Evolutionary conservation across 2,113 vertebrate species (phyloP).

Genomic region (Pimephales promelas): DNA sequence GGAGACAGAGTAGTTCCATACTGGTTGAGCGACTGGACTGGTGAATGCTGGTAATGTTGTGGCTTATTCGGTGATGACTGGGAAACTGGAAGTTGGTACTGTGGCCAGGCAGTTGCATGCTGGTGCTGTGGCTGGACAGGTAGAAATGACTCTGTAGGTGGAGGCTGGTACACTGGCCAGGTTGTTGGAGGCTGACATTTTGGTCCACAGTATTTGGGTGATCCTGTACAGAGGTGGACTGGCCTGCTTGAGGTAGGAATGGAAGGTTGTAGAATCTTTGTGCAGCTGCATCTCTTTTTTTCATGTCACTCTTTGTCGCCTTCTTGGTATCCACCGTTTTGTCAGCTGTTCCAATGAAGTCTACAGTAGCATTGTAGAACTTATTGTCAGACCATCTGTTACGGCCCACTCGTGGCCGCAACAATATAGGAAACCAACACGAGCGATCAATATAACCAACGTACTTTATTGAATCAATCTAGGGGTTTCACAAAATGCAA

Average conservation of each 20-base stretch:
- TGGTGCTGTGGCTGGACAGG: slow-evolving; percentile 28
- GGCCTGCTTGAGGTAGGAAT: slow-evolving; percentile 31
- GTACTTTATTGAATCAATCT: too few relatives aligned
- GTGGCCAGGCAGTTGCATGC: slow-evolving; percentile 25
- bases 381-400: slow-evolving; percentile 47
- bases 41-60: slow-evolving; percentile 23
- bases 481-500: too few relatives aligned
- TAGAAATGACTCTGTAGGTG: slow-evolving; percentile 29
- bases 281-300: slow-evolving; percentile 41
- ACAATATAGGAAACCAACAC: too few relatives aligned
- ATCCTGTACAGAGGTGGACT: slow-evolving; percentile 42
- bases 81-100: slow-evolving; percentile 33
- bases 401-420: too few relatives aligned
- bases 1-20: slow-evolving; percentile 16
- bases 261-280: slow-evolving; percentile 41
- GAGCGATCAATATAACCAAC: too few relatives aligned
- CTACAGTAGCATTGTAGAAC: slow-evolving; percentile 40
- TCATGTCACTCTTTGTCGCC: slow-evolving; percentile 3
- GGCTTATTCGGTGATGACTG: slow-evolving; percentile 10
- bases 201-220: slow-evolving; percentile 32
- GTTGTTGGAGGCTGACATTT: slow-evolving; percentile 31
- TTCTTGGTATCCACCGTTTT: slow-evolving; percentile 15
- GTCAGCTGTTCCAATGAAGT: slow-evolving; percentile 19
- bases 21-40: slow-evolving; percentile 14
- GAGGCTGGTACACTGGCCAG: slow-evolving; percentile 33